Evolutionary conservation across 2,113 vertebrate species (phyloP), one percentile per base, ranked within the genome.

Genomic region (Hypanus sabinus): DNA sequence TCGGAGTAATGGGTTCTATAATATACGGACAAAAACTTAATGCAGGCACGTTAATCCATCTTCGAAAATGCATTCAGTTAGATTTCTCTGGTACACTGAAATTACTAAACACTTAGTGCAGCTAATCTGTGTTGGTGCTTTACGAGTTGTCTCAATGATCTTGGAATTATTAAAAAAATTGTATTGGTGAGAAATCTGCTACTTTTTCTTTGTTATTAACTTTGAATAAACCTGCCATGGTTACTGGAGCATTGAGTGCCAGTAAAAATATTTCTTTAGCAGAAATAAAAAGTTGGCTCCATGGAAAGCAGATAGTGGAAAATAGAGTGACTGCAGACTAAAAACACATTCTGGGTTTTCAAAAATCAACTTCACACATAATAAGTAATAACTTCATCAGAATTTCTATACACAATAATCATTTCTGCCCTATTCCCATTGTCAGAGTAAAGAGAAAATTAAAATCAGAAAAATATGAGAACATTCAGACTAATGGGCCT

Each of bases 211-310:
- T 88, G 60, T n/a, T 33, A 62, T 14, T 88, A 5, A 5, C 85
- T 88, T 57, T 8, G 62, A 65, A 62, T 88, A 88, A n/a, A 62
- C 60, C 55, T 60, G 83, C 27, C 3, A 30, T 88, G 30, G 0
- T 4, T 16, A 9, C 4, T 24, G 70, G 14, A 71, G 70, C 22
- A 18, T 22, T 95, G 95, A 97, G 94, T 95, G 95, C 94, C 95
- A 95, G 96, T 96, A 95, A 96, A 96, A 95, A 96, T 96, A 96
- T 97, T 96, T 97, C 96, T 96, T 96, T 96, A 96, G 95, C 94
- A 96, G 96, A 96, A 94, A 95, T 33, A 96, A 94, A 30, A 1
- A 94, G 95, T 95, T 94, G 96, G 96, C 96, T 94, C 83, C 95
- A 96, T 95, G 95, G 96, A 96, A 97, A 96, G 81, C 70, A 93